Conservation (phyloP, 2,888 invertebrate genomes). For the Uropetala carovei region DNA sequence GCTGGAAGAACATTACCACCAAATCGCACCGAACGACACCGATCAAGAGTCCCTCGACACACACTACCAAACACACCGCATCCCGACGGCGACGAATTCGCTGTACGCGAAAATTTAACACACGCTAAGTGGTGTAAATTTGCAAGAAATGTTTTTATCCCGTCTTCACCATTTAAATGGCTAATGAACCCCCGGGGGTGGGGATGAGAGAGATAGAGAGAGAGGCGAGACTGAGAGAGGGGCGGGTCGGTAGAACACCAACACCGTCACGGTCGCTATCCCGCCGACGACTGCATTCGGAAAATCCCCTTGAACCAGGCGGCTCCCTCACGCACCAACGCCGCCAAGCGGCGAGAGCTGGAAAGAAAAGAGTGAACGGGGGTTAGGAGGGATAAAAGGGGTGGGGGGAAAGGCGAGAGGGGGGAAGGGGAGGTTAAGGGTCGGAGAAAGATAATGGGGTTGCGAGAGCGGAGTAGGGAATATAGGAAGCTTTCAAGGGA, state of each 20-base stretch:
- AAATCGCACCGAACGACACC: too few relatives aligned
- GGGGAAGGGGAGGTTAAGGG: neutral
- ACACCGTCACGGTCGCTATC: conserved; percentile 42
- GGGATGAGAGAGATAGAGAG: neutral
- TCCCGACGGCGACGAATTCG: too few relatives aligned
- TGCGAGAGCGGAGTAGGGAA: too few relatives aligned
- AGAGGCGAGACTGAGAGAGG: neutral
- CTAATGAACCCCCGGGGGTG: neutral
- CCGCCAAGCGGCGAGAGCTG: neutral
- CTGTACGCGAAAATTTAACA: too few relatives aligned
- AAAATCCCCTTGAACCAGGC: conserved; percentile 37
- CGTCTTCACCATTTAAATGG: neutral
- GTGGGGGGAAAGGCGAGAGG: neutral
- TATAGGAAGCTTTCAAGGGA: too few relatives aligned
- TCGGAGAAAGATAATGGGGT: neutral
- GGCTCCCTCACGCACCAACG: conserved; percentile 8
- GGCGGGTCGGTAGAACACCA: neutral
- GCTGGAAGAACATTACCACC: too few relatives aligned
- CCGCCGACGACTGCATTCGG: conserved; percentile 57
- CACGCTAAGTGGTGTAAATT: too few relatives aligned
- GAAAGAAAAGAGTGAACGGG: too few relatives aligned
- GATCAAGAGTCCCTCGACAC: too few relatives aligned
- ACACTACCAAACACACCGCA: too few relatives aligned
- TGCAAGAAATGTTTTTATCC: too few relatives aligned
- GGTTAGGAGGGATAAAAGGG: neutral